Evolutionary conservation across 1,140 invertebrate genomes (phyloP), one percentile per base, ranked within the genome.

Genomic region (Drosophila persimilis): DNA sequence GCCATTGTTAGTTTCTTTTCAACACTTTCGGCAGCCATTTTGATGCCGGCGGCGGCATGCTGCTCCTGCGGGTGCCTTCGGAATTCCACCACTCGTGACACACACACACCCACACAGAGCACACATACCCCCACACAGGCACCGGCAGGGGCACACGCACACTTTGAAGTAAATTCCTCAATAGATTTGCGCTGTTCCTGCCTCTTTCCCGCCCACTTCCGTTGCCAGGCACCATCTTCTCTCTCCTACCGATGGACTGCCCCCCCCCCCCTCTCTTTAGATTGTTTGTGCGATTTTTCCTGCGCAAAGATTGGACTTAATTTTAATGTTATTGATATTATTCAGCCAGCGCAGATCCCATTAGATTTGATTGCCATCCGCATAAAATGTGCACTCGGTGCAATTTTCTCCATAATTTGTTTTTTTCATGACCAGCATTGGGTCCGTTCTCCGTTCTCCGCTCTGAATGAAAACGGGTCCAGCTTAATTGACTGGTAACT

Each of bases 11-110:
- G 66, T 72, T 62, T 35, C 50, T 9, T 31, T 71, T 89, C 61
- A 89, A 89, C 77, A 89, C 85, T 85, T 90, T 90, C 66, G 78
- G 80, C 80, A 52, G 86, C 86, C 86, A 90, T 90, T 90, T 90
- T 90, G 76, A 59, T 56, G 69, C 47, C 47, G 31, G 31, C 22
- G 22, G 22, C 22, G 22, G 22, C 31, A 35, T 51, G 52, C 52
- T 72, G 74, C 51, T 83, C 77, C 60, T 53, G 51, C 41, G 45
- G 53, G 59, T 59, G 65, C 52, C 71, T 72, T 88, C 62, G 70
- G 75, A 88, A 86, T 88, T 88, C 83, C 83, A 88, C 84, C 84
- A 88, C 83, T 83, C 74, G 29, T 59, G 65, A 65, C 63, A 45
- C 20, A 20, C 20, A 17, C 54, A 29, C 35, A 48, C 35, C 47